Evolutionary conservation across 2,113 vertebrate species (phyloP).

Genomic region (Cynoglossus semilaevis): DNA sequence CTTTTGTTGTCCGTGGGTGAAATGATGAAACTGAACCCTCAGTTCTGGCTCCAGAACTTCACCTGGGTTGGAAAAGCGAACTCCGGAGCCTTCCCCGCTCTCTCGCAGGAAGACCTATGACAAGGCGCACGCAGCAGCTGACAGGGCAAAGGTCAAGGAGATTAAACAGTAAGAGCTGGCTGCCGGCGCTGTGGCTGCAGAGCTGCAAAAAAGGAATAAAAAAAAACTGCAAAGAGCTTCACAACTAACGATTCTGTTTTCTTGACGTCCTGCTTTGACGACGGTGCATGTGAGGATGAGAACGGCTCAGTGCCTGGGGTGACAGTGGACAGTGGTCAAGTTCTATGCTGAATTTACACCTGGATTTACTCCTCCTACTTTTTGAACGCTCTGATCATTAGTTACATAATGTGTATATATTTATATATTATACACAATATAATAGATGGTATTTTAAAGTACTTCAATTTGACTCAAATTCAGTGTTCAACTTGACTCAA

Average conservation of each 20-base stretch:
- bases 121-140: constrained; percentile 76
- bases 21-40: constrained; percentile 53
- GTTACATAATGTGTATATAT: no score
- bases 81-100: constrained; percentile 88
- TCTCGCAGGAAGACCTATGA: constrained; percentile 90
- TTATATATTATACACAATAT: no score
- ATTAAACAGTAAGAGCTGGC: constrained; percentile 88
- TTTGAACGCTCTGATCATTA: no score
- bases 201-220: constrained; percentile 4
- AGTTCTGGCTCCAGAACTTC: constrained; percentile 77
- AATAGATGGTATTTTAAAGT: no score
- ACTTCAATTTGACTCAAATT: constrained; percentile 40
- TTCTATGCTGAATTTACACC: constrained; percentile 48
- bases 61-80: constrained; percentile 81
- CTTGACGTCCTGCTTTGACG: constrained; percentile 41
- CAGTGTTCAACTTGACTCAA: constrained; percentile 62
- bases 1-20: constrained; percentile 51
- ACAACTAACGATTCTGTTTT: constrained; percentile 50
- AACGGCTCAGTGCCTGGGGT: constrained; percentile 38
- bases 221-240: constrained; percentile 4
- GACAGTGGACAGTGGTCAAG: constrained; percentile 30
- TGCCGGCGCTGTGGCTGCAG: constrained; percentile 40
- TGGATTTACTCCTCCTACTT: not conserved
- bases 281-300: constrained; percentile 60
- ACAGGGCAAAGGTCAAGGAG: constrained; percentile 89